phyloP scores from a whole-genome alignment of 2,888 invertebrate genomes.

The Ptycholaimellus sp. region DNA sequence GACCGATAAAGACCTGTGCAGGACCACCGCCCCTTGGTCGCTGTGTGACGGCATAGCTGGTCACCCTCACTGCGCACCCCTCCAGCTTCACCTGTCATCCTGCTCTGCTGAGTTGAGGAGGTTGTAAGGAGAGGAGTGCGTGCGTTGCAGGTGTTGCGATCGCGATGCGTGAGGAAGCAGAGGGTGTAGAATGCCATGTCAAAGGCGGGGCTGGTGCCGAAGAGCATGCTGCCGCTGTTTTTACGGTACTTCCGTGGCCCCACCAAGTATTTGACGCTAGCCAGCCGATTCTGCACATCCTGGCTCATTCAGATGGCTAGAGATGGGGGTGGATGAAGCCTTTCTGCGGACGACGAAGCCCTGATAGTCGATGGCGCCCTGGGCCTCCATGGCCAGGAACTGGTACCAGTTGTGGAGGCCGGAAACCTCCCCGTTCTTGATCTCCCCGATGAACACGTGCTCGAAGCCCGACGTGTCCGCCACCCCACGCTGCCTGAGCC shows the following conservation, averaged over 20 bases:
- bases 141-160: constrained; percentile 33
- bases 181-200: constrained; percentile 69
- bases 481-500: too few species aligned
- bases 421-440: constrained; percentile 46
- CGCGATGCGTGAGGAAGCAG: constrained; percentile 53
- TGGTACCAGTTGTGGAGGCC: constrained; percentile 67
- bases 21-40: too few species aligned
- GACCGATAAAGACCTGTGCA: too few species aligned
- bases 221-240: constrained; percentile 11
- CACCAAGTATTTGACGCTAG: constrained; percentile 13
- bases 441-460: constrained; percentile 69
- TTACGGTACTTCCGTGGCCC: too few species aligned
- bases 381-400: constrained; percentile 37
- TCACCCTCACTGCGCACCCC: too few species aligned
- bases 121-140: too few species aligned
- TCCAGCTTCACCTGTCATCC: too few species aligned
- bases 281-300: constrained; percentile 6
- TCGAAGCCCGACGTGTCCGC: constrained; percentile 73
- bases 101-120: too few species aligned
- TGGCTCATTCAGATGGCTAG: not conserved
- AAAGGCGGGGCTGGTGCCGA: constrained; percentile 48
- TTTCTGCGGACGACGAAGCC: constrained; percentile 6
- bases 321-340: not conserved
- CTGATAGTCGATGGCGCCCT: constrained; percentile 8
- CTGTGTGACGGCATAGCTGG: too few species aligned